Base-by-base conservation (phyloP, 2,888 invertebrate genomes). In the Platerodrilus igneus region DNA sequence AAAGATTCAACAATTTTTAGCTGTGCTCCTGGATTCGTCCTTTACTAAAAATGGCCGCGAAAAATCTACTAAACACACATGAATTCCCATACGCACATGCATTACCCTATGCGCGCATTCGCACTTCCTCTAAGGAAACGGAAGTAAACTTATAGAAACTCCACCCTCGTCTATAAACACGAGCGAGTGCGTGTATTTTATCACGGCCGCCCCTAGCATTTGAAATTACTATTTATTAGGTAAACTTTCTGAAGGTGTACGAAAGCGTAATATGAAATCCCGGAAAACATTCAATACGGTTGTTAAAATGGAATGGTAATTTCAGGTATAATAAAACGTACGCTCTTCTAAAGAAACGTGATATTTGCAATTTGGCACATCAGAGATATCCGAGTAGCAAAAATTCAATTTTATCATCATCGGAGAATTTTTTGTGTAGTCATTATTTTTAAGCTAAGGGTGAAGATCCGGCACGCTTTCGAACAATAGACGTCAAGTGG, bases 401-500 rank as follows among this genome's bases (percentile, higher is more conserved):
- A n/a, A n/a, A n/a, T n/a, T n/a, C n/a, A n/a, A n/a, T n/a, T n/a
- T n/a, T n/a, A n/a, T n/a, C n/a, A n/a, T n/a, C n/a, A n/a, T n/a
- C n/a, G n/a, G n/a, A n/a, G n/a, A n/a, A n/a, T n/a, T n/a, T n/a
- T n/a, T n/a, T n/a, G n/a, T n/a, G n/a, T n/a, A n/a, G n/a, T 67
- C 67, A 66, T 67, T 66, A 66, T 64, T 65, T 63, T 57, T 57
- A 54, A 49, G 62, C 66, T 62, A 58, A 65, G 65, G 66, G 66
- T 63, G 60, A 64, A 62, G 62, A 65, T 64, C 62, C 63, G 62
- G 60, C 58, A 66, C 66, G 64, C 64, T 65, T 63, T 59, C 56
- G 62, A 66, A 67, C 66, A 67, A 67, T 67, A 61, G 66, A 66
- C 64, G 63, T 67, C 65, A 66, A 67, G 67, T 67, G 65, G 65